These are phyloP conservation scores for Eutrigla gurnardus DNA, from an alignment of 2,797 vertebrate genomes.

Conservation along the genomic window DNA sequence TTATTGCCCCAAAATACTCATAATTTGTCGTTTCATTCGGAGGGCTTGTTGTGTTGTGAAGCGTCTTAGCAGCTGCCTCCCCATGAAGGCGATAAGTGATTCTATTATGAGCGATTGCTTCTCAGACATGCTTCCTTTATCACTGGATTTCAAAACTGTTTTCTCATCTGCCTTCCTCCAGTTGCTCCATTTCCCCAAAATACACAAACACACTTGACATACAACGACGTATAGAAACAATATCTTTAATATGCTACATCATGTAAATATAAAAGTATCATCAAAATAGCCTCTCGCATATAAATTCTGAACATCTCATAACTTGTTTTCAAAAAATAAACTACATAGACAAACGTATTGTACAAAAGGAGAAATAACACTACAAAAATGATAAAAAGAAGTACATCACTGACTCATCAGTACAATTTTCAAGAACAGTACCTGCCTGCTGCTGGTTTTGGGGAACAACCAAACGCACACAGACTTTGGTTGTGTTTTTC, in stretches of 20 bases:
- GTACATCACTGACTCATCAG: conserved; percentile 45
- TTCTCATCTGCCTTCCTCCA: background rate
- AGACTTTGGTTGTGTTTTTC: conserved; percentile 52
- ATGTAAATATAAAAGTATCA: conserved; percentile 81
- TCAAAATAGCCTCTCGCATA: conserved; percentile 86
- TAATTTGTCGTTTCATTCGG: background rate
- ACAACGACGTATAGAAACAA: conserved; percentile 67
- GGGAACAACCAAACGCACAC: conserved; percentile 45
- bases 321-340: conserved; percentile 73
- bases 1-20: background rate
- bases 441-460: conserved; percentile 28
- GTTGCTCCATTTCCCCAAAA: background rate
- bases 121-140: too few species aligned
- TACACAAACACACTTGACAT: conserved; percentile 13
- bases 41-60: background rate
- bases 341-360: conserved; percentile 71
- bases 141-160: background rate
- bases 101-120: too few species aligned
- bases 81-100: background rate
- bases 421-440: conserved; percentile 39
- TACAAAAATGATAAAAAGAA: conserved; percentile 52
- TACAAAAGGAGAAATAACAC: conserved; percentile 64
- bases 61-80: background rate
- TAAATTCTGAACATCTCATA: conserved; percentile 82
- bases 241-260: conserved; percentile 86